Base-by-base conservation (phyloP, 2,797 vertebrate species). In the Enteromius unitaeniatus region DNA sequence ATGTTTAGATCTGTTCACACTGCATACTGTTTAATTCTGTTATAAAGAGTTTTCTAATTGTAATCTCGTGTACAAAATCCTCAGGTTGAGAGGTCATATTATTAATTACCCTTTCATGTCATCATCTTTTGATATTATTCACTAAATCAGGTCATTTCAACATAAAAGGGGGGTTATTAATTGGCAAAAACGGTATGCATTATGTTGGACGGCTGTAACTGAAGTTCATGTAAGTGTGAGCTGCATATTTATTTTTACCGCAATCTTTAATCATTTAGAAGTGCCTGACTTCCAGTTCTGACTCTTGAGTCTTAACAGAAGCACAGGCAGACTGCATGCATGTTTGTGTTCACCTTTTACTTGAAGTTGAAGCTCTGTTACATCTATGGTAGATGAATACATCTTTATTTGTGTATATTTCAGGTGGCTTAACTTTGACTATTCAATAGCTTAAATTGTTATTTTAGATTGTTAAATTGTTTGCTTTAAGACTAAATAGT, bases 281-380 rank as follows among this genome's bases (percentile, higher is more conserved):
- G 73, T 58, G 73, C 3, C 70, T 40, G 58, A 28, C 42, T 51
- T 74, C 45, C 34, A 40, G 82, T 87, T 88, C 82, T 84, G 81
- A 47, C 58, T 64, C 76, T 64, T 64, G 58, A 42, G 62, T 68
- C 34, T 82, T 49, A 7, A 31, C 45, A 62, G 70, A n/a, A 75
- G n/a, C 45, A 37, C 78, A 69, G 81, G 17, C 34, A 68, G 60
- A 11, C 19, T 64, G 2, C 21, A 47, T 82, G 15, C 21, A 23
- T 53, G 45, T 14, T 51, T 76, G 45, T 55, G 45, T 53, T n/a
- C 14, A 62, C 45, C 31, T 64, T 65, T 26, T 23, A 45, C 53
- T 72, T 80, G 10, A 45, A 37, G 13, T 13, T 53, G 6, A 34
- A 68, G 31, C 2, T 31, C 37, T 53, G 64, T 51, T 51, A 21